These are phyloP conservation scores for Vandiemenella viatica DNA, from an alignment of 2,888 invertebrate species.

Conservation along the genomic window DNA sequence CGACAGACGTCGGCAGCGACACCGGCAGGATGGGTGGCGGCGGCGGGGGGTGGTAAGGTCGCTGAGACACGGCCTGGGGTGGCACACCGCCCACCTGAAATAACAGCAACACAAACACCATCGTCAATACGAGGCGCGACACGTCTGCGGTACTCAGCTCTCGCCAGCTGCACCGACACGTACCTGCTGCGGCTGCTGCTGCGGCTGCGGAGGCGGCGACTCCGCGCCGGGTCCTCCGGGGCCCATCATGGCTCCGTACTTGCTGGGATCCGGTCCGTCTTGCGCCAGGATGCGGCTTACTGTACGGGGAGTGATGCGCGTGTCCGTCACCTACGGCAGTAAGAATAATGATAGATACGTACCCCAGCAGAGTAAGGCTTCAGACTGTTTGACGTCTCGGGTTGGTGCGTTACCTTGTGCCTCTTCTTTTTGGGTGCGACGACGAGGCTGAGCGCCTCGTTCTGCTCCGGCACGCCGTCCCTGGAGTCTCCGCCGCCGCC, in stretches of 20 bases:
- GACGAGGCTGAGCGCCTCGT: constrained; percentile 86
- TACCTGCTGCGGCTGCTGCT: no score
- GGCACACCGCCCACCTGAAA: not conserved
- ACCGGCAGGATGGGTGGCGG: constrained; percentile 73
- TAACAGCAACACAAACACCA: no score
- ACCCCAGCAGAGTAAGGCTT: no score
- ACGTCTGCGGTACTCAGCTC: no score
- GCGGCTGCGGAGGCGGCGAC: constrained; percentile 4
- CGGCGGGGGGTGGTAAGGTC: constrained; percentile 53
- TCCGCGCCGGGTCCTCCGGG: no score
- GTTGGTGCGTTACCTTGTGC: constrained; percentile 93
- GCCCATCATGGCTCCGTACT: constrained; percentile 10
- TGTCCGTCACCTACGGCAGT: no score
- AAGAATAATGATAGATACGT: no score
- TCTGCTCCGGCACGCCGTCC: constrained; percentile 57
- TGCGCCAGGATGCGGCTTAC: constrained; percentile 74
- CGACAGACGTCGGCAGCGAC: constrained; percentile 86
- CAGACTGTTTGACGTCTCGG: no score
- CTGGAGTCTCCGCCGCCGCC: constrained; percentile 26
- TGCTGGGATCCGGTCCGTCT: constrained; percentile 52
- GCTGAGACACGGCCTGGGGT: constrained; percentile 39
- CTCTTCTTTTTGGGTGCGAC: constrained; percentile 92
- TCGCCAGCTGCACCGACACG: no score
- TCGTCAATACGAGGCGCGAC: no score
- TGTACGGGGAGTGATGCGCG: constrained; percentile 78